phyloP scores from a whole-genome alignment of 2,113 vertebrate genomes.

The Ahaetulla prasina region DNA sequence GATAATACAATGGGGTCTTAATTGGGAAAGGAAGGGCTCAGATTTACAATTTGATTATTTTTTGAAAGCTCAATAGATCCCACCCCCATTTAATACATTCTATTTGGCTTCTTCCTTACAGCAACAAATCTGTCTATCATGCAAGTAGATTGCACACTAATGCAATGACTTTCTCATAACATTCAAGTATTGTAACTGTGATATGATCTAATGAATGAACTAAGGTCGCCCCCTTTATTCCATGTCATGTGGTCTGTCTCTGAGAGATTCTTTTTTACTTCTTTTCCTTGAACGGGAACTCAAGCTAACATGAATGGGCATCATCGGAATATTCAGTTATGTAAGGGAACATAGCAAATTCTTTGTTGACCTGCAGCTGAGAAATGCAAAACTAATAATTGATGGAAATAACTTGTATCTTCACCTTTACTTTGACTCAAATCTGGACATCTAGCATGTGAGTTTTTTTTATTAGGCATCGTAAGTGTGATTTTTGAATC shows the following conservation, averaged over 20 bases:
- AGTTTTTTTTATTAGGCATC: constrained; percentile 69
- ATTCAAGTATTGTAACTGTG: background rate
- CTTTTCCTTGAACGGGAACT: constrained; percentile 23
- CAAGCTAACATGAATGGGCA: constrained; percentile 73
- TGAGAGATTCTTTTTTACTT: background rate
- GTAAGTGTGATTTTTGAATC: constrained; percentile 74
- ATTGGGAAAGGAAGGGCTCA: background rate
- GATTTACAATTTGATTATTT: background rate
- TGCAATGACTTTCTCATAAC: background rate
- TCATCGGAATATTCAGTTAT: constrained; percentile 81
- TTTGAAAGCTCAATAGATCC: background rate
- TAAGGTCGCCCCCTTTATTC: background rate
- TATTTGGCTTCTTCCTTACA: background rate
- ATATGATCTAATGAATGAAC: background rate
- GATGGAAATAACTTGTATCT: constrained; percentile 88
- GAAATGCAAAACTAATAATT: constrained; percentile 79
- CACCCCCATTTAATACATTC: background rate
- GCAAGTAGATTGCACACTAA: background rate
- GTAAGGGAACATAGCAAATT: constrained; percentile 74
- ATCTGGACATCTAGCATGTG: constrained; percentile 76
- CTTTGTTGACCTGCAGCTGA: constrained; percentile 79
- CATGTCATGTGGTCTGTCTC: background rate
- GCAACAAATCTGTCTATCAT: no score
- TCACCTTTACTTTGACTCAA: constrained; percentile 69
- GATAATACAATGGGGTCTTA: no score